Conservation (phyloP, 2,797 vertebrate species). For the Pagetopsis macropterus region DNA sequence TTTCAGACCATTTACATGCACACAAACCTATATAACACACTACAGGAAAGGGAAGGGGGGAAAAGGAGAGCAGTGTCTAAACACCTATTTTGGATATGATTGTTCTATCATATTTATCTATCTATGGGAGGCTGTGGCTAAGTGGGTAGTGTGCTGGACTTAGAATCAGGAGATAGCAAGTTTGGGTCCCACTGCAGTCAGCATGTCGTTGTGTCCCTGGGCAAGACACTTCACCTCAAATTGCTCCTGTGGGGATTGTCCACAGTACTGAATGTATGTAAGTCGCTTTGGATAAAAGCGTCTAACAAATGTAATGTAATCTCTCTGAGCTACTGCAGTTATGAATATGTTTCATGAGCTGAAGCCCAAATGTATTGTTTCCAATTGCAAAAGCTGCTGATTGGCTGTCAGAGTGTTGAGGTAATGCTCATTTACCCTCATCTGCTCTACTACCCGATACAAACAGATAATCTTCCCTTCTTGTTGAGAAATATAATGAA, state of each 20-base stretch:
- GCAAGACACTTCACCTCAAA: too few relatives aligned
- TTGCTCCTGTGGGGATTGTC: too few relatives aligned
- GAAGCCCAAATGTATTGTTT: constrained; percentile 34
- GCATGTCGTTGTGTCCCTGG: too few relatives aligned
- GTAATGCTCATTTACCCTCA: constrained; percentile 51
- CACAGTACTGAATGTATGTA: too few relatives aligned
- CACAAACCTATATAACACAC: too few relatives aligned
- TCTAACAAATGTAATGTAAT: not conserved
- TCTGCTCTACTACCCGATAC: constrained; percentile 45
- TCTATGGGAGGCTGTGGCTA: not conserved
- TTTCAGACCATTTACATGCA: too few relatives aligned
- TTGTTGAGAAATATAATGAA: constrained; percentile 35
- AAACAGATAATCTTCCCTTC: constrained; percentile 49
- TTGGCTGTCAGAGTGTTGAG: constrained; percentile 52
- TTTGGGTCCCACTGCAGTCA: too few relatives aligned
- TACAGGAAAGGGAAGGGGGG: too few relatives aligned
- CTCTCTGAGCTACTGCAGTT: constrained; percentile 30
- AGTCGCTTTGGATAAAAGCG: too few relatives aligned
- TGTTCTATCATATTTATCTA: not conserved
- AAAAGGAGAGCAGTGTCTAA: constrained; percentile 19
- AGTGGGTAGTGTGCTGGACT: too few relatives aligned
- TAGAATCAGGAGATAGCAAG: too few relatives aligned
- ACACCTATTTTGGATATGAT: constrained; percentile 6
- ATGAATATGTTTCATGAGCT: constrained; percentile 30
- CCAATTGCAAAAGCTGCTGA: constrained; percentile 36